Evolutionary conservation across 2,888 invertebrate species (phyloP), one percentile per base, ranked within the genome.

Genomic region (Erebia epiphron): DNA sequence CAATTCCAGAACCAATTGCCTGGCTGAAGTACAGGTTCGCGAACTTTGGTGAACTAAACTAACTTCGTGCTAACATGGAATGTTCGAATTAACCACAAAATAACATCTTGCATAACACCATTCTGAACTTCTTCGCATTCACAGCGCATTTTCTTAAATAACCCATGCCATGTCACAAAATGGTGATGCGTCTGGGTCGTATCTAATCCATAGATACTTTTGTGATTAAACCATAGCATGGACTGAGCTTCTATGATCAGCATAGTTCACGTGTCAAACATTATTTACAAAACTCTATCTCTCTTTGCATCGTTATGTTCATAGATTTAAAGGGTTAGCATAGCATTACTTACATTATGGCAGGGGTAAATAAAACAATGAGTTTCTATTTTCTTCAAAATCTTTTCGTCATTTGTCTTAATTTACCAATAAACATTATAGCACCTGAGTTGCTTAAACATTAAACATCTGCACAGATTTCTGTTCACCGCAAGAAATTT

Each of bases 1-100:
- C 74, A 98, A 97, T 89, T 97, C 97, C 80, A 94, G 97, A 83
- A 87, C 85, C 76, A 93, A 91, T 86, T 91, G 91, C 86, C 80
- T 93, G 82, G 89, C 88, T 69, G 93, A 92, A 89, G 92, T 93
- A 76, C 92, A 92, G 91, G 93, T 93, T 86, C 73, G 78, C 13
- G 72, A 67, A 68, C 75, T 67, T 66, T 64, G 67, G 72, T 74
- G 76, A 65, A 67, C 54, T 61, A 68, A 70, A 67, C 69, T 64
- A 62, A 67, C 65, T 50, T 57, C 43, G 63, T 46, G 41, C 64
- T 64, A n/a, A 64, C 54, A 54, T 52, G 41, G 52, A 64, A 41
- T 64, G 52, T 35, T 64, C 52, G 0, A 49, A 46, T 10, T 21
- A 49, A 21, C 46, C 46, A 8, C 13, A 14, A 14, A 14, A 26